phyloP scores from a whole-genome alignment of 2,888 invertebrate species.

The Conomelus anceps region DNA sequence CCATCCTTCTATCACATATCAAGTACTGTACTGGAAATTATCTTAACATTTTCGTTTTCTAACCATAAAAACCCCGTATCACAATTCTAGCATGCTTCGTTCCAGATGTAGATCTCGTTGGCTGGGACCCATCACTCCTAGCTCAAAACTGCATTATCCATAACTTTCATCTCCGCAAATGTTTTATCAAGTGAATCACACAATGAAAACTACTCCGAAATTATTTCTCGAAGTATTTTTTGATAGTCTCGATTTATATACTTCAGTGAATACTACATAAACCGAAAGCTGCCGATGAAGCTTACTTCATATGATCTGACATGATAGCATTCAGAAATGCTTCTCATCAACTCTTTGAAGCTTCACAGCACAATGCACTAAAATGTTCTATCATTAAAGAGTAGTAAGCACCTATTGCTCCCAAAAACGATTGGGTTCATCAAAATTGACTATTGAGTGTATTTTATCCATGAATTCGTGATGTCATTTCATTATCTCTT shows the following conservation, averaged over 20 bases:
- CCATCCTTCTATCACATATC: not conserved
- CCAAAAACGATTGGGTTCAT: not conserved
- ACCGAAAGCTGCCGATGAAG: too few species aligned
- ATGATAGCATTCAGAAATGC: not conserved
- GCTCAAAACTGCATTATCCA: not conserved
- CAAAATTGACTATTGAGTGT: not conserved
- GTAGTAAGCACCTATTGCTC: not conserved
- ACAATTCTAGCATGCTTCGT: not conserved
- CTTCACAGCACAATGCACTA: not conserved
- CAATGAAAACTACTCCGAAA: not conserved
- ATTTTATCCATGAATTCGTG: not conserved
- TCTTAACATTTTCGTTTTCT: not conserved
- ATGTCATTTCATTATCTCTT: not conserved
- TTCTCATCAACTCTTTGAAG: not conserved
- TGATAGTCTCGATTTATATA: not conserved
- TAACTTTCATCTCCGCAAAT: not conserved
- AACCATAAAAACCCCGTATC: not conserved
- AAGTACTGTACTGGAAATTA: not conserved
- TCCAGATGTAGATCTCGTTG: not conserved
- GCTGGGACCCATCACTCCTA: not conserved
- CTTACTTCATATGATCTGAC: too few species aligned
- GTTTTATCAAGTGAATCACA: too few species aligned
- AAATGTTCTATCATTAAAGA: not conserved
- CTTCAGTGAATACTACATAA: too few species aligned
- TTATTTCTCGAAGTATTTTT: not conserved